A percentile compares a stretch with the other conserved stretches of the same genome.
Evolutionary conservation across 2,113 vertebrate genomes (phyloP).

Genomic region (Cyprinus carpio): DNA sequence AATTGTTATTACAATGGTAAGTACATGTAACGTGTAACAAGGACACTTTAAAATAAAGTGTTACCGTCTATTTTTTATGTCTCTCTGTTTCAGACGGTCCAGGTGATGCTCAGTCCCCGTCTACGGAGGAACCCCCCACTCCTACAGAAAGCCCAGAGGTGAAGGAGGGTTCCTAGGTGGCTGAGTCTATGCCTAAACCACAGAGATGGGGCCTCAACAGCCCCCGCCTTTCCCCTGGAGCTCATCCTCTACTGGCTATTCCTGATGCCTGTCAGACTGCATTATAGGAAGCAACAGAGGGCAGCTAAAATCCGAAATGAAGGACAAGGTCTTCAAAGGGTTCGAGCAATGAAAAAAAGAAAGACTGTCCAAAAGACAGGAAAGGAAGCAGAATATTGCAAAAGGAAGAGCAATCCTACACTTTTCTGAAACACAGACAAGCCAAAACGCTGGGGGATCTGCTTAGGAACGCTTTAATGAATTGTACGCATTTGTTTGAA

Average conservation of each 20-base stretch:
- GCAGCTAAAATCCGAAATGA: constrained; percentile 39
- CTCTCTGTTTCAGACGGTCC: constrained; percentile 66
- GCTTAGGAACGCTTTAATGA: constrained; percentile 43
- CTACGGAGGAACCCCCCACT: constrained; percentile 70
- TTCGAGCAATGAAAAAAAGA: constrained; percentile 37
- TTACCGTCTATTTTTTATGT: background rate
- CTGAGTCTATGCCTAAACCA: background rate
- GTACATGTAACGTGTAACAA: too few species aligned
- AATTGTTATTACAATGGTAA: too few species aligned
- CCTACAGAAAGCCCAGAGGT: constrained; percentile 71
- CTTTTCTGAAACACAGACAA: constrained; percentile 41
- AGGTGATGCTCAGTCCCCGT: constrained; percentile 77
- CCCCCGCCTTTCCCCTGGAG: constrained; percentile 23
- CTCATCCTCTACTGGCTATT: constrained; percentile 44
- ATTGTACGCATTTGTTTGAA: constrained; percentile 41
- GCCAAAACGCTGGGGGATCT: constrained; percentile 48
- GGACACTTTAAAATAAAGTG: too few species aligned
- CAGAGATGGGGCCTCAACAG: background rate
- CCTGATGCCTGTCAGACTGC: constrained; percentile 38
- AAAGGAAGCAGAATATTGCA: constrained; percentile 32
- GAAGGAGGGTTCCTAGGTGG: constrained; percentile 76
- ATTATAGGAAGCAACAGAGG: constrained; percentile 42
- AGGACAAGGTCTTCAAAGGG: constrained; percentile 27
- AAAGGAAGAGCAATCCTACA: constrained; percentile 36
- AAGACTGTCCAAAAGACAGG: constrained; percentile 41